A percentile compares a stretch with the other conserved stretches of the same genome.
These are phyloP conservation scores for Fratercula arctica DNA, from an alignment of 2,797 vertebrate species.

Conservation along the genomic window DNA sequence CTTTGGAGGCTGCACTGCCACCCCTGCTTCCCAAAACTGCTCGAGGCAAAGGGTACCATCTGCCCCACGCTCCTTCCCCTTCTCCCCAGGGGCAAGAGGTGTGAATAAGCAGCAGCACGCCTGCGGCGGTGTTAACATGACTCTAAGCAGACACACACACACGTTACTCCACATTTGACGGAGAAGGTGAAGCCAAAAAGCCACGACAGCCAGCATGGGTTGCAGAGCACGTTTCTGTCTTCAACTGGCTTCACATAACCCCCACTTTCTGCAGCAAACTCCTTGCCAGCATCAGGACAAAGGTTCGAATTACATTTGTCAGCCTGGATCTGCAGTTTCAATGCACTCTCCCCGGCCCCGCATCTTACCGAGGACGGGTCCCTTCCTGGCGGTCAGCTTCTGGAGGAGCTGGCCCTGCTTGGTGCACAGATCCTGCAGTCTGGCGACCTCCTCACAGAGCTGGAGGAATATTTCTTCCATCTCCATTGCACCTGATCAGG, in stretches of 20 bases:
- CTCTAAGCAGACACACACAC: background rate
- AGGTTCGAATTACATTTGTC: no score
- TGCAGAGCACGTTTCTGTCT: background rate
- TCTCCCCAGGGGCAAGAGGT: background rate
- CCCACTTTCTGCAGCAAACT: background rate
- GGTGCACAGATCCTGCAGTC: slow-evolving; percentile 79
- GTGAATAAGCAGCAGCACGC: background rate
- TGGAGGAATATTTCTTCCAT: slow-evolving; percentile 83
- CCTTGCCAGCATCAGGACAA: background rate
- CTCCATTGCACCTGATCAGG: background rate
- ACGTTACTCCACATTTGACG: rapidly evolving
- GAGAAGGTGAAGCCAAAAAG: background rate
- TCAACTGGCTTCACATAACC: background rate
- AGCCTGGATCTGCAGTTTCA: rapidly evolving
- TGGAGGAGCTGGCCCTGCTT: slow-evolving; percentile 82
- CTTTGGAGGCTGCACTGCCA: background rate
- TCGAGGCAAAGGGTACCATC: background rate
- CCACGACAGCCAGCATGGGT: background rate
- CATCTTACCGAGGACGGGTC: slow-evolving; percentile 72
- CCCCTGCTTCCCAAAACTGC: background rate
- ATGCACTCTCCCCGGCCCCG: background rate
- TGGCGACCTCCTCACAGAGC: slow-evolving; percentile 80
- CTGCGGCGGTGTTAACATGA: rapidly evolving
- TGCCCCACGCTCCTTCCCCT: background rate
- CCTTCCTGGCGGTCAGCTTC: slow-evolving; percentile 72